Conservation (phyloP, 2,888 invertebrate genomes). For the Belgica antarctica region DNA sequence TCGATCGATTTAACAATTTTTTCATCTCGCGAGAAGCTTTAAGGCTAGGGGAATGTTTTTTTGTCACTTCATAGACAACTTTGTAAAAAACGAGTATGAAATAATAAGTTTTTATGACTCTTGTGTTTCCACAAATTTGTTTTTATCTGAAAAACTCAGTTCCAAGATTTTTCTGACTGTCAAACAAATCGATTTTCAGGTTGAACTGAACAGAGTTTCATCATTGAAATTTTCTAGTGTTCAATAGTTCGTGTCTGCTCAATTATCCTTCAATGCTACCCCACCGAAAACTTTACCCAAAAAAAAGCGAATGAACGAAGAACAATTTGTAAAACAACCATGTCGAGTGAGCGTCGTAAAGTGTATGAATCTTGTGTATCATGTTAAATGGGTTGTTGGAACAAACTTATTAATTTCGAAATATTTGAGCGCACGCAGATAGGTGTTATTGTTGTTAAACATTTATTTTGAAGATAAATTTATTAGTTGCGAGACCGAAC, state of each 20-base stretch:
- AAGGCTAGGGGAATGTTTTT: background rate
- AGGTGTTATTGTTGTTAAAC: conserved; percentile 21
- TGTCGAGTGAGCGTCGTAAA: conserved; percentile 14
- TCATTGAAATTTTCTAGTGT: too few species aligned
- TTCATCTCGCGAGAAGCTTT: background rate
- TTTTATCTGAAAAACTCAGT: too few species aligned
- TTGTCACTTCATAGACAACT: background rate
- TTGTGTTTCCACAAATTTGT: too few species aligned
- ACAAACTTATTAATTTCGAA: conserved; percentile 25
- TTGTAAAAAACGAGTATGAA: too few species aligned
- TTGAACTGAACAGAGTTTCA: too few species aligned
- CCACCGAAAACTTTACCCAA: too few species aligned
- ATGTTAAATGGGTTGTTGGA: conserved; percentile 7
- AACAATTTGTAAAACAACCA: conserved; percentile 7
- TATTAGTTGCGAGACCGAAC: background rate
- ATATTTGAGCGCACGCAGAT: background rate
- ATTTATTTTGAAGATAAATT: conserved; percentile 17
- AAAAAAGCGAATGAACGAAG: background rate
- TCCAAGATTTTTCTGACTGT: too few species aligned
- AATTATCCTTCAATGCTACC: too few species aligned
- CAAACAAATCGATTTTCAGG: too few species aligned
- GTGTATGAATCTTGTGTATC: conserved; percentile 12
- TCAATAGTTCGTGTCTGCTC: too few species aligned
- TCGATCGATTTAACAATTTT: background rate
- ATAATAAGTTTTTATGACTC: too few species aligned